Conservation (phyloP, 2,797 vertebrate species). For the Danio aesculapii region DNA sequence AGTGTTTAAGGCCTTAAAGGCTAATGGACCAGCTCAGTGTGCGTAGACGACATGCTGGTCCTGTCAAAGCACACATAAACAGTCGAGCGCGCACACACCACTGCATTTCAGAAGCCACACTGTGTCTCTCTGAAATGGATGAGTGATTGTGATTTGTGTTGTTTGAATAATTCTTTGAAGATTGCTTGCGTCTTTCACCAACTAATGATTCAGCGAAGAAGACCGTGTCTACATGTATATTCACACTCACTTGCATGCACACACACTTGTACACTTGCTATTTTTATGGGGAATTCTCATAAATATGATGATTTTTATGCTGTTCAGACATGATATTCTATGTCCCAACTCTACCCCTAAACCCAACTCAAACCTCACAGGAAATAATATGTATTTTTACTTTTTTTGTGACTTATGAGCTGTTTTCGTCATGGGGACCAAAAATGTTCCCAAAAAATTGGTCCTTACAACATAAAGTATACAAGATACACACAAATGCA, state of each 20-base stretch:
- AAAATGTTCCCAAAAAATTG: too few species aligned
- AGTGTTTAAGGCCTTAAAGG: conserved; percentile 40
- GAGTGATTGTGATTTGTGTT: conserved; percentile 49
- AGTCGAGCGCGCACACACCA: conserved; percentile 28
- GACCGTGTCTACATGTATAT: conserved; percentile 1
- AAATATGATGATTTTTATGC: too few species aligned
- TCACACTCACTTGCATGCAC: neutral
- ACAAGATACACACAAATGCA: too few species aligned
- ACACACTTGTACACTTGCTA: neutral
- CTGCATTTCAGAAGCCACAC: conserved; percentile 27
- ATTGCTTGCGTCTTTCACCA: conserved; percentile 17
- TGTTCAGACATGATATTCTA: too few species aligned
- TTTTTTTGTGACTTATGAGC: too few species aligned
- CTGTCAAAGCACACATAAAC: conserved; percentile 39
- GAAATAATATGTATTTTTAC: too few species aligned
- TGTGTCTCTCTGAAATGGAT: conserved; percentile 49
- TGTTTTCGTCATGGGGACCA: too few species aligned
- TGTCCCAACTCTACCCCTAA: too few species aligned
- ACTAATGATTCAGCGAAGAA: conserved; percentile 28
- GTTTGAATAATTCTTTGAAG: conserved; percentile 46
- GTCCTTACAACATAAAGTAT: too few species aligned
- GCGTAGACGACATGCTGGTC: conserved; percentile 48
- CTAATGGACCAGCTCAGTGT: conserved; percentile 59
- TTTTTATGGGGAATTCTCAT: too few species aligned
- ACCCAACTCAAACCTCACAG: too few species aligned